A percentile compares a stretch with the other conserved stretches of the same genome.
Conservation (phyloP, 2,113 vertebrate species). For the Peromyscus leucopus region DNA sequence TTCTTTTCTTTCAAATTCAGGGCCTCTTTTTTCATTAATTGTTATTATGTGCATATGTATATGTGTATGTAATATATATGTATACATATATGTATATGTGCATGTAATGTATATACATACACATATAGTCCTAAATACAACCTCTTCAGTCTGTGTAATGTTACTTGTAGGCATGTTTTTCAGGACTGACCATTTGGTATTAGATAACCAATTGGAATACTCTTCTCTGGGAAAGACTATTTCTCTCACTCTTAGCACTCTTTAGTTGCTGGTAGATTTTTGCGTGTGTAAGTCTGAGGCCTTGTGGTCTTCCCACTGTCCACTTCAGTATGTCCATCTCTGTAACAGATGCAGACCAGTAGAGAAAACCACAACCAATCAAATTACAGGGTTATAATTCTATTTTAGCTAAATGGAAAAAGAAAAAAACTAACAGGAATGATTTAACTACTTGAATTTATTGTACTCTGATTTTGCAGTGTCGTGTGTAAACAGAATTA, state of each 20-base stretch:
- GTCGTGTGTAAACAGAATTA: constrained; percentile 35
- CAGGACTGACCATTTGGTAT: no score
- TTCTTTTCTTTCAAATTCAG: background rate
- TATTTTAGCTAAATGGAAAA: background rate
- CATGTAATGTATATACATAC: background rate
- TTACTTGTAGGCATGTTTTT: background rate
- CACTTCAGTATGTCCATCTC: background rate
- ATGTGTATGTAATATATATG: background rate
- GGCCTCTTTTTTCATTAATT: background rate
- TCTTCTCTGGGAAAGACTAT: background rate
- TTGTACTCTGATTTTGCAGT: background rate
- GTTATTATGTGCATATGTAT: background rate
- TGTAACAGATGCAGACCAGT: background rate
- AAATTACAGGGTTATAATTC: background rate
- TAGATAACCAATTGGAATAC: background rate
- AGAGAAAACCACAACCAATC: background rate
- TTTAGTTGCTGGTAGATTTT: background rate
- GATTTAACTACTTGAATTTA: constrained; percentile 1
- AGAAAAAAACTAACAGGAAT: constrained; percentile 40
- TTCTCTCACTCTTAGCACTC: background rate
- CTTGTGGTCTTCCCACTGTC: background rate
- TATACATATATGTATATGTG: background rate
- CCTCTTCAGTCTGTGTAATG: no score
- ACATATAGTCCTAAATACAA: background rate
- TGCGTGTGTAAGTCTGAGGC: background rate